A percentile compares a stretch with the other conserved stretches of the same genome.
These are phyloP conservation scores for Zaprionus tsacasi DNA, from an alignment of 1,140 invertebrate species.

Conservation along the genomic window DNA sequence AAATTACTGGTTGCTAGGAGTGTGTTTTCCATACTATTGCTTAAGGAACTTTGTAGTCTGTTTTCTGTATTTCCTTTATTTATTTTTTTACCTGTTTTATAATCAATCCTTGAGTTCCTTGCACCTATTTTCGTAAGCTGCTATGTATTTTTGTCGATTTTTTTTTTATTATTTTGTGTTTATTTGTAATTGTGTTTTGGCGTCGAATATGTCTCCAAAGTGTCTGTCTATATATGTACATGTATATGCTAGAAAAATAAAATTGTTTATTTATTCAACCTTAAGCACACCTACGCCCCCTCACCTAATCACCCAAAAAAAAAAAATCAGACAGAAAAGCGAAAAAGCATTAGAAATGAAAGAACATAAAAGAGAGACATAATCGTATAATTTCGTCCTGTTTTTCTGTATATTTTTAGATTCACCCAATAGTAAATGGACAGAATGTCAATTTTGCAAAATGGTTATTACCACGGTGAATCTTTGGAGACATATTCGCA, in stretches of 20 bases:
- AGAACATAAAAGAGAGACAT: background rate
- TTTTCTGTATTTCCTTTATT: background rate
- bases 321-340: background rate
- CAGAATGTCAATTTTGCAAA: conserved; percentile 85
- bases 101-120: background rate
- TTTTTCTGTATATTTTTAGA: conserved; percentile 84
- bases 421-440: conserved; percentile 84
- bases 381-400: conserved; percentile 64
- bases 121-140: background rate
- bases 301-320: too few relatives aligned
- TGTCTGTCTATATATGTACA: conserved; percentile 36
- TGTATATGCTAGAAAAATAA: background rate
- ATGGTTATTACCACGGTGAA: conserved; percentile 84
- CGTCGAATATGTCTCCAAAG: conserved; percentile 82
- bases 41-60: background rate
- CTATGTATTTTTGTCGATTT: conserved; percentile 12
- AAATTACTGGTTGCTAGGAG: background rate
- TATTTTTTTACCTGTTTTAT: background rate
- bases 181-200: conserved; percentile 32
- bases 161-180: background rate
- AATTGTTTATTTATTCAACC: background rate
- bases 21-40: too few relatives aligned
- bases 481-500: conserved; percentile 85
- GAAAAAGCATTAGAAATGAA: background rate
- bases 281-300: background rate